These are phyloP conservation scores for Tribolium castaneum DNA, from an alignment of 1,140 invertebrate genomes.

Conservation along the genomic window DNA sequence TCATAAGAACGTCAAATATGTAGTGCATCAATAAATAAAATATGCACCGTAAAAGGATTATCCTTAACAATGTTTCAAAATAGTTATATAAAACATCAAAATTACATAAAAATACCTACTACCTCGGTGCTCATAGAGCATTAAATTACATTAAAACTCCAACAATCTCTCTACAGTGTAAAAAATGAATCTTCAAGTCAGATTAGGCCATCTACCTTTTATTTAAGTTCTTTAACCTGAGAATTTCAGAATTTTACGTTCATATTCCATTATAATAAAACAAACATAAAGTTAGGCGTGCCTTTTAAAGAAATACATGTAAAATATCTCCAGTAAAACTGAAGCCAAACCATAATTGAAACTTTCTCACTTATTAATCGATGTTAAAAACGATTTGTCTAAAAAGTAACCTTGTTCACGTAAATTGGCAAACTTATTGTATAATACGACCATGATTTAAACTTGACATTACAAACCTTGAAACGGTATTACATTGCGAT, in stretches of 20 bases:
- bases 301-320: not conserved
- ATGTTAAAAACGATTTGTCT: constrained; percentile 1
- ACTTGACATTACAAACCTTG: constrained; percentile 32
- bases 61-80: constrained; percentile 2
- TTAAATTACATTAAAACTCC: constrained; percentile 19
- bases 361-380: constrained; percentile 1
- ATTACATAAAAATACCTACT: constrained; percentile 1
- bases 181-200: constrained; percentile 6
- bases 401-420: constrained; percentile 32
- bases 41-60: not conserved
- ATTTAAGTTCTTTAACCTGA: not conserved
- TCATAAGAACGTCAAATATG: not conserved
- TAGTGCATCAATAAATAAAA: not conserved
- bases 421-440: constrained; percentile 35
- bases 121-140: constrained; percentile 10
- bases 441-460: constrained; percentile 29
- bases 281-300: not conserved
- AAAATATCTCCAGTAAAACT: not conserved
- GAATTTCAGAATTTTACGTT: not conserved
- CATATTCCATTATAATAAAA: too few species aligned
- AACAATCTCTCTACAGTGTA: not conserved
- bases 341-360: not conserved
- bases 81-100: constrained; percentile 2
- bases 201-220: not conserved
- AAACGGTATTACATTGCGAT: constrained; percentile 2